Base-by-base conservation (phyloP, 2,888 invertebrate species). In the Resseliella maxima region DNA sequence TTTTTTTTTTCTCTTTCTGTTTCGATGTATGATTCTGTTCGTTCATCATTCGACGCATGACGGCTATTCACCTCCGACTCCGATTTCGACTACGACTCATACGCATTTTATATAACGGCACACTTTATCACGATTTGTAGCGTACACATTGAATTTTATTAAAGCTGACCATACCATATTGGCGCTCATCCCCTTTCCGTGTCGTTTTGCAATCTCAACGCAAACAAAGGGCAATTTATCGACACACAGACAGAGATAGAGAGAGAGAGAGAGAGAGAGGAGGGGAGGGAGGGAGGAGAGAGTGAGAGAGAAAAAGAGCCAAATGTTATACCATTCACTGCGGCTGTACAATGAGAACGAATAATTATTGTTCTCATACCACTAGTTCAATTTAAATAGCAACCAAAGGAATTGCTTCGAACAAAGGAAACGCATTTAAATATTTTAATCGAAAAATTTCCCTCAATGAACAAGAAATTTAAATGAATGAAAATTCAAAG, bases 201-300 rank as follows among this genome's bases (percentile, higher is more conserved):
- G 15, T 15, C 35, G 18, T 72, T 35, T 31, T n/a, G 31, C 72
- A 15, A n/a, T 2, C 2, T 24, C 24, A n/a, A 31, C 72, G 72
- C 72, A 72, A 72, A 72, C 72, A 72, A 72, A 72, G 72, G 15
- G 72, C 6, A 72, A 72, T 72, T 72, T 72, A 72, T 31, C 15
- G 12, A 27, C n/a, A n/a, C n/a, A n/a, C n/a, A n/a, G n/a, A n/a
- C n/a, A n/a, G n/a, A n/a, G n/a, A n/a, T n/a, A n/a, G n/a, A n/a
- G n/a, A n/a, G n/a, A n/a, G n/a, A n/a, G n/a, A n/a, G n/a, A n/a
- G n/a, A n/a, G n/a, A n/a, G n/a, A n/a, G n/a, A n/a, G n/a, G n/a
- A n/a, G n/a, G n/a, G n/a, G n/a, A n/a, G n/a, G n/a, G n/a, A n/a
- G n/a, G n/a, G n/a, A n/a, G n/a, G n/a, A n/a, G n/a, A n/a, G n/a